Evolutionary conservation across 2,113 vertebrate genomes (phyloP).

Genomic region (Corynorhinus townsendii): DNA sequence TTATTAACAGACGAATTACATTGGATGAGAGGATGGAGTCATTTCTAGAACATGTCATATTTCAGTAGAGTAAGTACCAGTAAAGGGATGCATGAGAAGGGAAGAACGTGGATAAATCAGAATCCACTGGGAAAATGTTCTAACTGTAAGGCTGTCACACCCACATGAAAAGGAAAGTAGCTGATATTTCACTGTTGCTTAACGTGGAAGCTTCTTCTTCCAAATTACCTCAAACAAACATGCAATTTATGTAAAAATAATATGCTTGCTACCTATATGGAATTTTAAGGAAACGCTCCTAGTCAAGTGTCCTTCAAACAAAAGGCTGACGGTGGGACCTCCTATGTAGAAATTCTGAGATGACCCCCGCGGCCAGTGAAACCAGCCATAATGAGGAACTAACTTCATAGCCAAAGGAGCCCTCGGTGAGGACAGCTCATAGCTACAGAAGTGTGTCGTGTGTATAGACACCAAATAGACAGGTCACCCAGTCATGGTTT

Average conservation of each 20-base stretch:
- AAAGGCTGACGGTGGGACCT: background rate
- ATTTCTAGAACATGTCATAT: background rate
- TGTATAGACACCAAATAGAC: background rate
- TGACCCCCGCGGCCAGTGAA: background rate
- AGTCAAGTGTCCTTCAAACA: background rate
- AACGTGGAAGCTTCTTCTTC: background rate
- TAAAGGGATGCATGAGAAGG: background rate
- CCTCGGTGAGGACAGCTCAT: background rate
- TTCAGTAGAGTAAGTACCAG: background rate
- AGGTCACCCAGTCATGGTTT: background rate
- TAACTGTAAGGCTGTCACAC: fast-evolving
- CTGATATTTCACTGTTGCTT: background rate
- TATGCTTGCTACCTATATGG: background rate
- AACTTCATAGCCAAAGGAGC: background rate
- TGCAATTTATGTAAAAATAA: background rate
- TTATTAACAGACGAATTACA: background rate
- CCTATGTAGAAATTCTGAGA: background rate
- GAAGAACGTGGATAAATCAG: background rate
- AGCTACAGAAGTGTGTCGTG: background rate
- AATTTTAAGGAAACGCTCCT: background rate
- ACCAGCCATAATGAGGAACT: background rate
- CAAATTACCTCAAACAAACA: background rate
- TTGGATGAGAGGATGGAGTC: background rate
- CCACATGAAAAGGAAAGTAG: background rate
- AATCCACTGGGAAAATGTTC: background rate